A percentile compares a stretch with the other conserved stretches of the same genome.
phyloP scores from a whole-genome alignment of 2,888 invertebrate genomes.

The Polietes domitor region DNA sequence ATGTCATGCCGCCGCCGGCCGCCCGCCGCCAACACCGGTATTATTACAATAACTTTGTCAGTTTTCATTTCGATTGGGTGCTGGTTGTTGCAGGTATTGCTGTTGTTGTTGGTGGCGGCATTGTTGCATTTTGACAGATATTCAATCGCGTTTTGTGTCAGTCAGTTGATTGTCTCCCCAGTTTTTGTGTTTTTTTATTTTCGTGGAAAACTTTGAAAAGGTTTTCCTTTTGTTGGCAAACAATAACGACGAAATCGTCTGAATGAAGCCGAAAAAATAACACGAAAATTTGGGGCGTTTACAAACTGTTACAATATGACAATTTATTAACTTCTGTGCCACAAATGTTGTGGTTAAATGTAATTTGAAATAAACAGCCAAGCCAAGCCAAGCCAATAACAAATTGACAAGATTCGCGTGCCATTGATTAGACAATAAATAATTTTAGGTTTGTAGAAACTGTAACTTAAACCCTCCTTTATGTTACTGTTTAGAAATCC shows the following conservation, averaged over 20 bases:
- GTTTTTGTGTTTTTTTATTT: not conserved
- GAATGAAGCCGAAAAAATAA: not conserved
- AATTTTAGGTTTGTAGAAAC: not conserved
- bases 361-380: constrained; percentile 56
- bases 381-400: constrained; percentile 16
- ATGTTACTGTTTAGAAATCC: too few relatives aligned
- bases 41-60: not conserved
- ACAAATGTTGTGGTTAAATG: constrained; percentile 59
- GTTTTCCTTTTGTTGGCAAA: not conserved
- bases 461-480: too few relatives aligned
- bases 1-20: not conserved
- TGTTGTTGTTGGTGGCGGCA: not conserved
- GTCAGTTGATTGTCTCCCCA: constrained; percentile 7
- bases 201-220: constrained; percentile 39
- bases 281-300: constrained; percentile 57
- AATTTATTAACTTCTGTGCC: constrained; percentile 67
- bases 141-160: constrained; percentile 19
- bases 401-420: constrained; percentile 33
- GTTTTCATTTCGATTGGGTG: not conserved
- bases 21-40: not conserved
- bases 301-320: constrained; percentile 60
- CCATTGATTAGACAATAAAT: not conserved
- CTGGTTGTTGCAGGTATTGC: not conserved
- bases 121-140: constrained; percentile 7
- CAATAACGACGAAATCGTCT: not conserved